These are phyloP conservation scores for Apodemia hepburni DNA, from an alignment of 2,888 invertebrate genomes.

Conservation along the genomic window DNA sequence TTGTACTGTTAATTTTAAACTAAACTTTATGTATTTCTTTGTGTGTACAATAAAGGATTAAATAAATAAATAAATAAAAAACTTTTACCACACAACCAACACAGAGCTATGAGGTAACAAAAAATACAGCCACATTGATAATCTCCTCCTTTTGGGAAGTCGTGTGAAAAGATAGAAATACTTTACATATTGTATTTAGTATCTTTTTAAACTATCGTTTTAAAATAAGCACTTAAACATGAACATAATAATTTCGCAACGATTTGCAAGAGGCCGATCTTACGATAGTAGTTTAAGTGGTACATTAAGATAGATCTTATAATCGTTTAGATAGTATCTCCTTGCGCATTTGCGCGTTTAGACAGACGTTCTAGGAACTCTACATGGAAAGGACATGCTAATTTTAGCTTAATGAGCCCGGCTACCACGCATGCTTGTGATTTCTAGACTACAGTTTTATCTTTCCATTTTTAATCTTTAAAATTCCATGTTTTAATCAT, in stretches of 20 bases:
- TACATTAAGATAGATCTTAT: constrained; percentile 6
- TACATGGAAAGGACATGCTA: constrained; percentile 6
- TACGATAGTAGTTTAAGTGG: constrained; percentile 6
- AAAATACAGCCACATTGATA: too few species aligned
- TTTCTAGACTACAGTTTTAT: constrained; percentile 2
- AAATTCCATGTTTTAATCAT: too few species aligned
- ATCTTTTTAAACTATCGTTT: background rate
- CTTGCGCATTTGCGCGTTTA: constrained; percentile 1
- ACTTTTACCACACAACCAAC: too few species aligned
- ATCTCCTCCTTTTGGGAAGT: too few species aligned
- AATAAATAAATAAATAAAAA: too few species aligned
- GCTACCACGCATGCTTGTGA: constrained; percentile 1
- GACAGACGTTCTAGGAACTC: constrained; percentile 5
- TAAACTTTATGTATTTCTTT: too few species aligned
- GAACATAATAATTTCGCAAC: background rate
- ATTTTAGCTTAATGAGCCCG: constrained; percentile 10
- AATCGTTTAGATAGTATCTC: constrained; percentile 9
- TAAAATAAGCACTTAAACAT: background rate
- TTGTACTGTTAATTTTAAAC: too few species aligned
- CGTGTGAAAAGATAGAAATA: too few species aligned
- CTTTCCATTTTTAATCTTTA: background rate
- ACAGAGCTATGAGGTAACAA: too few species aligned
- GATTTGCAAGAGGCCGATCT: background rate
- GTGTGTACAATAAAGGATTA: too few species aligned
- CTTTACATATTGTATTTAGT: too few species aligned